A percentile compares a stretch with the other conserved stretches of the same genome.
These are phyloP conservation scores for Pycnomerus fuliginosus DNA, from an alignment of 2,888 invertebrate genomes.

Conservation along the genomic window DNA sequence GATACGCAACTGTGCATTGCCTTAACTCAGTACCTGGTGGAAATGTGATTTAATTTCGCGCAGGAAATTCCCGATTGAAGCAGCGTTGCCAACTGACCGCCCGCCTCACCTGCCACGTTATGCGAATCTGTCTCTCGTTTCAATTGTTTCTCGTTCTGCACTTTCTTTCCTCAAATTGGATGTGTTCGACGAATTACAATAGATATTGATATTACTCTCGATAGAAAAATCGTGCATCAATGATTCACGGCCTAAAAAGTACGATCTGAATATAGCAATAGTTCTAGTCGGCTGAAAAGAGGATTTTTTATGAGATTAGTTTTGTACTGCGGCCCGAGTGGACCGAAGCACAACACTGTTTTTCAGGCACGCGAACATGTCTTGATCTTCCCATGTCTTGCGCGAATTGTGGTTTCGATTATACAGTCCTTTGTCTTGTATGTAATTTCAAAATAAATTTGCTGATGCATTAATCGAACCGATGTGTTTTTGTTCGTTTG, in stretches of 20 bases:
- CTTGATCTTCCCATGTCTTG: conserved; percentile 52
- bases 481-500: too few species aligned
- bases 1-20: too few species aligned
- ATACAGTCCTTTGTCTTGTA: conserved; percentile 48
- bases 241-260: conserved; percentile 48
- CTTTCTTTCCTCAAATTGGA: conserved; percentile 42
- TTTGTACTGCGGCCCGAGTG: conserved; percentile 35
- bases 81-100: too few species aligned
- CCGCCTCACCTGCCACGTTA: conserved; percentile 37
- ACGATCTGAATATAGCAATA: conserved; percentile 42
- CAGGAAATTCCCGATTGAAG: too few species aligned
- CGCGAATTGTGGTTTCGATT: conserved; percentile 49
- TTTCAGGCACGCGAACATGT: conserved; percentile 46
- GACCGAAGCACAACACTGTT: conserved; percentile 40
- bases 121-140: conserved; percentile 25
- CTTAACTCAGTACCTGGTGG: too few species aligned
- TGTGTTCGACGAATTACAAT: conserved; percentile 40
- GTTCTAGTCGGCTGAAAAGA: conserved; percentile 42
- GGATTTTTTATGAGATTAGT: conserved; percentile 21
- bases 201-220: conserved; percentile 17
- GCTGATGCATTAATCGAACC: conserved; percentile 45
- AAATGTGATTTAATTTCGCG: too few species aligned
- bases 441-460: conserved; percentile 51
- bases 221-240: conserved; percentile 31
- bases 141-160: conserved; percentile 37